Evolutionary conservation across 2,888 invertebrate species (phyloP).

Genomic region (Eueremaeus valkanovi): DNA sequence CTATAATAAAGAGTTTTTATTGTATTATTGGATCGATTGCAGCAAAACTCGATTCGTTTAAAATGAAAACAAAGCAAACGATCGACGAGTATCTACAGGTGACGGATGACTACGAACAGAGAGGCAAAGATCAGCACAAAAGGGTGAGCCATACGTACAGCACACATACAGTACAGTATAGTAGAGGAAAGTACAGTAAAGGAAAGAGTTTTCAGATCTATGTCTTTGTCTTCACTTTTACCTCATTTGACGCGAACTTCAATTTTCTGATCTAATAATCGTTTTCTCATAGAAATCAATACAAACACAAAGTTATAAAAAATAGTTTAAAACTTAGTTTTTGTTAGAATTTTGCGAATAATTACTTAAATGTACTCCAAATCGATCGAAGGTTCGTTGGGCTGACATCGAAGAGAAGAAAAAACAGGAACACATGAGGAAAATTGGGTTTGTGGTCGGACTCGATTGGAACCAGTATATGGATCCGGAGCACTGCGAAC

Average conservation of each 20-base stretch:
- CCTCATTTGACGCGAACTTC: no score
- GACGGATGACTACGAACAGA: slow-evolving; percentile 65
- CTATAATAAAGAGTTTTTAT: slow-evolving; percentile 23
- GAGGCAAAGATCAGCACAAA: slow-evolving; percentile 67
- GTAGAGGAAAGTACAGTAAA: no score
- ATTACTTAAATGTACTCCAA: no score
- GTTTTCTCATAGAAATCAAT: no score
- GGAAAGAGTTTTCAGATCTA: no score
- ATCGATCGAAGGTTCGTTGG: slow-evolving; percentile 79
- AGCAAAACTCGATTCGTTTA: slow-evolving; percentile 89
- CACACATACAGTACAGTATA: no score
- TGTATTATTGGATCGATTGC: slow-evolving; percentile 47
- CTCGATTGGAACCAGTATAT: slow-evolving; percentile 95
- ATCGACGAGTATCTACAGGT: slow-evolving; percentile 88
- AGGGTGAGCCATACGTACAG: no score
- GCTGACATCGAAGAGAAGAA: slow-evolving; percentile 92
- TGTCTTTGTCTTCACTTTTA: no score
- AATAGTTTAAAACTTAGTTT: no score
- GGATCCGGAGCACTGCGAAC: slow-evolving; percentile 80
- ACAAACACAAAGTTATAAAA: no score
- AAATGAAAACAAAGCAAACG: slow-evolving; percentile 64
- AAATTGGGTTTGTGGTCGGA: slow-evolving; percentile 93
- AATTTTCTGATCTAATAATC: no score
- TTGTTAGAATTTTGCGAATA: no score
- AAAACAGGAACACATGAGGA: slow-evolving; percentile 84